These are phyloP conservation scores for Diplodus sargus DNA, from an alignment of 2,797 vertebrate species.

Conservation along the genomic window DNA sequence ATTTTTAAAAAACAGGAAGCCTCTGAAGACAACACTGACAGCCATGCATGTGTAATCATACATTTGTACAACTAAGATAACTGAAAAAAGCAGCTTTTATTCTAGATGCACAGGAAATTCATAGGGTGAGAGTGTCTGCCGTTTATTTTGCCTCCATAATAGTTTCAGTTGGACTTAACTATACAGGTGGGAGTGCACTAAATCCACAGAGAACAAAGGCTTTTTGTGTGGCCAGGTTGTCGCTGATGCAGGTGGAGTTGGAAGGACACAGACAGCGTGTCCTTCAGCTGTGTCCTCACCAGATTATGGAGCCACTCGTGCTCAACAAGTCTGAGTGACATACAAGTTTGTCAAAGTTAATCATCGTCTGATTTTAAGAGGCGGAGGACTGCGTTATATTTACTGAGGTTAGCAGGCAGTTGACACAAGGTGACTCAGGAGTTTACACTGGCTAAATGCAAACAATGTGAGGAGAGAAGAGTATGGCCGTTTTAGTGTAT, in stretches of 20 bases:
- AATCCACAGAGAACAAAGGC: constrained; percentile 68
- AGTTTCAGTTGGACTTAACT: constrained; percentile 66
- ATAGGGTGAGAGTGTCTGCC: background rate
- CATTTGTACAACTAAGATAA: constrained; percentile 3
- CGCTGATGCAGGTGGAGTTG: constrained; percentile 59
- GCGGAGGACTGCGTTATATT: background rate
- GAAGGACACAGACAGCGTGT: constrained; percentile 47
- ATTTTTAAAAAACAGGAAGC: background rate
- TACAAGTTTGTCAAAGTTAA: background rate
- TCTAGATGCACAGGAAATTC: background rate
- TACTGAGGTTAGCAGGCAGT: background rate
- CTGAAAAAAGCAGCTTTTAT: background rate
- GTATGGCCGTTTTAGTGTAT: background rate
- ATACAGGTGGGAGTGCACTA: constrained; percentile 58
- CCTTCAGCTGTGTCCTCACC: constrained; percentile 34
- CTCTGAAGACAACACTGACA: background rate
- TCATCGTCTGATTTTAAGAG: background rate
- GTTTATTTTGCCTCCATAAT: constrained; percentile 58
- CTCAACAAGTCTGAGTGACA: background rate
- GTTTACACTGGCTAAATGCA: background rate
- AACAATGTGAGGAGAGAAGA: too few relatives aligned
- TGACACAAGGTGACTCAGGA: background rate
- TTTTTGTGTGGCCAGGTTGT: constrained; percentile 64
- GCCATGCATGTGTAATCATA: background rate
- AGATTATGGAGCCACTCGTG: background rate